Percentiles rank a stretch among this genome's conserved stretches.
These are phyloP conservation scores for Chrysomela aeneicollis DNA, from an alignment of 2,888 invertebrate genomes.

Conservation along the genomic window DNA sequence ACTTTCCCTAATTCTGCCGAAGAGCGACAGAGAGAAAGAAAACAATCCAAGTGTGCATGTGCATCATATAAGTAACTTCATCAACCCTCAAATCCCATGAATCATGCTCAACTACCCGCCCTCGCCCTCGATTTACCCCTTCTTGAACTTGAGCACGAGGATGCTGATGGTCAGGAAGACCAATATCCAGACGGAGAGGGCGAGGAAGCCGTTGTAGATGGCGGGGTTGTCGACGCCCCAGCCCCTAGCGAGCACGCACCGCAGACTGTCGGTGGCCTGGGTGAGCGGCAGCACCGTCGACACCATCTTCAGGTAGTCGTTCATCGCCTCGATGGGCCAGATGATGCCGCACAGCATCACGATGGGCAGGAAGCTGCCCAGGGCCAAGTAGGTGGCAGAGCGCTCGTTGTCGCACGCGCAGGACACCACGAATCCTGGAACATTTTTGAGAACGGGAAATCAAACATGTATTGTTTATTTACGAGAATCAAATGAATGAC, in stretches of 20 bases:
- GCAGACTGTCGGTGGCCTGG: conserved; percentile 84
- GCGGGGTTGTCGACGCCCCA: conserved; percentile 76
- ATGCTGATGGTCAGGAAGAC: conserved; percentile 79
- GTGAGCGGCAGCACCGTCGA: conserved; percentile 85
- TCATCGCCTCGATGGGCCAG: conserved; percentile 96
- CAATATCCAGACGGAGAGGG: conserved; percentile 80
- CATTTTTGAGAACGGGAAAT: conserved; percentile 19
- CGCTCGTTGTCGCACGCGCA: conserved; percentile 82
- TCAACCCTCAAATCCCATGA: too few relatives aligned
- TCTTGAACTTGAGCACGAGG: conserved; percentile 82
- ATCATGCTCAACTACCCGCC: too few relatives aligned
- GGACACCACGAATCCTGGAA: conserved; percentile 81
- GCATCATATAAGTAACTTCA: too few relatives aligned
- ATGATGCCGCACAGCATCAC: conserved; percentile 89
- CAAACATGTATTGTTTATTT: too few relatives aligned
- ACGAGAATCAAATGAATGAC: too few relatives aligned
- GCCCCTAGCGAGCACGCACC: conserved; percentile 85
- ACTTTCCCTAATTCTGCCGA: too few relatives aligned
- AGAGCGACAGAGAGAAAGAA: too few relatives aligned
- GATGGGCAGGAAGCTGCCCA: conserved; percentile 87
- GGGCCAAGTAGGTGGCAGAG: conserved; percentile 84
- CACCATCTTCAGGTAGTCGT: conserved; percentile 70
- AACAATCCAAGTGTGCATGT: too few relatives aligned
- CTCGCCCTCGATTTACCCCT: conserved; percentile 66
- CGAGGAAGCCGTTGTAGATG: conserved; percentile 84